Conservation (phyloP, 2,888 invertebrate genomes). For the Pristionchus exspectatus region DNA sequence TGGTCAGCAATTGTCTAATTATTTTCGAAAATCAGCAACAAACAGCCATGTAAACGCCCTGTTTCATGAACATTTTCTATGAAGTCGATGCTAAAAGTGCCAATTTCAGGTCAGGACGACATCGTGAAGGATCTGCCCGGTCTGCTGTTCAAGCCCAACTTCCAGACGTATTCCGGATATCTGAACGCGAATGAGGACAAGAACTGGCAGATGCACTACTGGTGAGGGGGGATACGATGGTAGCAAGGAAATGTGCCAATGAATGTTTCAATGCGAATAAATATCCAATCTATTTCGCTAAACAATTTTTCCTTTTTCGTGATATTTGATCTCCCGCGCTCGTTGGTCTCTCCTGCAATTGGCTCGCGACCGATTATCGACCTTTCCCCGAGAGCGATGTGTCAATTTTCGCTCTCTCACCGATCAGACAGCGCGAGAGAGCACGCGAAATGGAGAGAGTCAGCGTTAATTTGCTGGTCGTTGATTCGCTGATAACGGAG, state of each 20-base stretch:
- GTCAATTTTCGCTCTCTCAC: background rate
- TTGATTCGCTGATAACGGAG: too few species aligned
- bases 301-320: background rate
- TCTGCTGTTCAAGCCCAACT: constrained; percentile 75
- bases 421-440: background rate
- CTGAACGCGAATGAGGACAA: constrained; percentile 79
- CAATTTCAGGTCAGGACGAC: constrained; percentile 66
- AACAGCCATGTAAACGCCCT: background rate
- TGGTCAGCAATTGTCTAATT: background rate
- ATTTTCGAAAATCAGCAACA: background rate
- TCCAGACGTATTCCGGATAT: constrained; percentile 81
- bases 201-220: constrained; percentile 80
- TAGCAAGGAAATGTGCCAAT: background rate
- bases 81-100: background rate
- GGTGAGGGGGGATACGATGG: constrained; percentile 75
- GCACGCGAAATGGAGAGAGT: background rate
- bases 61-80: background rate
- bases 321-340: background rate
- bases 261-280: background rate
- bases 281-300: too few species aligned
- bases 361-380: constrained; percentile 13
- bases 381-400: background rate
- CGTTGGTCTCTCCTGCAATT: background rate
- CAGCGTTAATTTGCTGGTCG: too few species aligned
- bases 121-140: constrained; percentile 79